phyloP scores from a whole-genome alignment of 1,140 invertebrate species.

The Drosophila arizonae region DNA sequence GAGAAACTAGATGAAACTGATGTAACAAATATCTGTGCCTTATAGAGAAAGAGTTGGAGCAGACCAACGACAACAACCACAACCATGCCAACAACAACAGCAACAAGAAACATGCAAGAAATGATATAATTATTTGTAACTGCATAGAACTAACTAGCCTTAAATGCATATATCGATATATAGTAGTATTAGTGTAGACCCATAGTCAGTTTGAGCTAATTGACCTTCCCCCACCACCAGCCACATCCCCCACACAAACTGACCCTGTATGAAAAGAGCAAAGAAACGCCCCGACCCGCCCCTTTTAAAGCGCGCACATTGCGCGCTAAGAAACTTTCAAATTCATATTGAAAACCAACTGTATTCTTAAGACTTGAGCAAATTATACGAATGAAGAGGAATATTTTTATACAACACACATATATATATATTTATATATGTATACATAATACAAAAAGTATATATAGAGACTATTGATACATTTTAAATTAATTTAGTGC shows the following conservation, averaged over 20 bases:
- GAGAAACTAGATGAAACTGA: slow-evolving; percentile 63
- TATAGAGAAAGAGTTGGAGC: slow-evolving; percentile 63
- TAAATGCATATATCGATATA: slow-evolving; percentile 31
- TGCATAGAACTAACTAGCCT: slow-evolving; percentile 44
- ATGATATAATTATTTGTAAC: slow-evolving; percentile 59
- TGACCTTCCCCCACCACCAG: slow-evolving; percentile 42
- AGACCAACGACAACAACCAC: slow-evolving; percentile 28
- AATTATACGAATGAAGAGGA: slow-evolving; percentile 76
- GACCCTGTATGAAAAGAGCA: slow-evolving; percentile 33
- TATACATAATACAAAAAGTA: slow-evolving; percentile 10
- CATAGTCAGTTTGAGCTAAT: slow-evolving; percentile 74
- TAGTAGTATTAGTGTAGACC: slow-evolving; percentile 36
- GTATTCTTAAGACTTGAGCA: slow-evolving; percentile 76
- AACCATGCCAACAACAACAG: slow-evolving; percentile 26
- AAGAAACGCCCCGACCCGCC: slow-evolving; percentile 27
- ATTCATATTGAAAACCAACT: slow-evolving; percentile 80
- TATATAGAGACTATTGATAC: slow-evolving; percentile 61
- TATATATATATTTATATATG: slow-evolving; percentile 54
- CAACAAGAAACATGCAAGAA: slow-evolving; percentile 57
- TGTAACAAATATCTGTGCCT: slow-evolving; percentile 81
- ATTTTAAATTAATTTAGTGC: slow-evolving; percentile 42
- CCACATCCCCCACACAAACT: slow-evolving; percentile 2
- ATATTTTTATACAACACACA: slow-evolving; percentile 53
- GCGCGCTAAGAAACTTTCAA: slow-evolving; percentile 66
- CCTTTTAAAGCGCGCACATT: slow-evolving; percentile 66